phyloP scores from a whole-genome alignment of 2,797 vertebrate genomes.

The Hozukius guyotensis region DNA sequence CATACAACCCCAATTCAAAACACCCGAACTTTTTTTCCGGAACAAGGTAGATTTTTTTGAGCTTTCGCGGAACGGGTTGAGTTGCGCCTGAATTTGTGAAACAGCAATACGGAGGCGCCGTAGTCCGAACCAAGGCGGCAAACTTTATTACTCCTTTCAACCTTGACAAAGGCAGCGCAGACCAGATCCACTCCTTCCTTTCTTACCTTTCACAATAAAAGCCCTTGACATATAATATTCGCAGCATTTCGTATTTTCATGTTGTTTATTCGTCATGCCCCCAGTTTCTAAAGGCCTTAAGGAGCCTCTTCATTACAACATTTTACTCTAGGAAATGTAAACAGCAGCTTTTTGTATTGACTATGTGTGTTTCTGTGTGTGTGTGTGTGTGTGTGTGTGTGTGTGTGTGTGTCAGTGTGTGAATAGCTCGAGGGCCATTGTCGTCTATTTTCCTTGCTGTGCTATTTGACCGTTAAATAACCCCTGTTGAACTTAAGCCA shows the following conservation, averaged over 20 bases:
- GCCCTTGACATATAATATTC: background rate
- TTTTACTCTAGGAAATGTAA: slow-evolving; percentile 40
- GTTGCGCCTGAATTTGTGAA: no score
- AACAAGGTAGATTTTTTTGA: no score
- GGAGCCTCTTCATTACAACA: background rate
- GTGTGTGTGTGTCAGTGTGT: slow-evolving; percentile 27
- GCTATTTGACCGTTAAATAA: slow-evolving; percentile 64
- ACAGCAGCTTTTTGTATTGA: slow-evolving; percentile 40
- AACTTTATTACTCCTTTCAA: background rate
- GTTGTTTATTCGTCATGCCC: no score
- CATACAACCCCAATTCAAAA: no score
- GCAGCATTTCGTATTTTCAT: background rate
- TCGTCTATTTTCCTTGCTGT: slow-evolving; percentile 25
- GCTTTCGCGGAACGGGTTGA: no score
- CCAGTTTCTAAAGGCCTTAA: background rate
- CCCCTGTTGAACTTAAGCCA: slow-evolving; percentile 56
- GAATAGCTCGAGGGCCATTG: slow-evolving; percentile 44
- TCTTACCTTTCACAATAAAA: background rate
- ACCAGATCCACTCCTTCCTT: background rate
- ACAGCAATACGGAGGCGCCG: no score
- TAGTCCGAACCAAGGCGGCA: no score
- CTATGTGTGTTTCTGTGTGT: slow-evolving; percentile 10
- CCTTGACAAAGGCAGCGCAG: background rate
- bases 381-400: slow-evolving; percentile 2
- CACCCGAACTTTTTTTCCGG: no score